These are phyloP conservation scores for Biston betularia DNA, from an alignment of 2,888 invertebrate genomes.

Conservation along the genomic window DNA sequence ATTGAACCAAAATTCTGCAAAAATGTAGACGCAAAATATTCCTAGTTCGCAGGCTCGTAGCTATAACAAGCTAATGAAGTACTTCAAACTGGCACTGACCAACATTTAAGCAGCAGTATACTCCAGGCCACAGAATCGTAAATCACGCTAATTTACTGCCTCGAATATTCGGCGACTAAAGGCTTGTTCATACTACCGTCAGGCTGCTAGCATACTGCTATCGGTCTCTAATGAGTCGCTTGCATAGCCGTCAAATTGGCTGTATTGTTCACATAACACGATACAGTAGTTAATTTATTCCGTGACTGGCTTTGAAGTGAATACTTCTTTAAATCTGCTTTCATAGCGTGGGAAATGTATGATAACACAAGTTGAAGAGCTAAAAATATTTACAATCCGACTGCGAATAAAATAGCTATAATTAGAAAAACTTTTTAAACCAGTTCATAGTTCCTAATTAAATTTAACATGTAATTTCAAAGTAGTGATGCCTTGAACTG, in stretches of 20 bases:
- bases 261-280: constrained; percentile 27
- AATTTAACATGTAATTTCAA: too few species aligned
- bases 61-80: constrained; percentile 18
- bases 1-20: background rate
- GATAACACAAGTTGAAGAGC: too few species aligned
- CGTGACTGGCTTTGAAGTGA: too few species aligned
- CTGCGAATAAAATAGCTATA: too few species aligned
- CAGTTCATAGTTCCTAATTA: too few species aligned
- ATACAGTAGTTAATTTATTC: constrained; percentile 11
- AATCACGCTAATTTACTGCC: constrained; percentile 39
- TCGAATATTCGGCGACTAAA: constrained; percentile 32
- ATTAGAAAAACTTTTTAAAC: too few species aligned
- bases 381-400: too few species aligned
- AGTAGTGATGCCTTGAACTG: too few species aligned
- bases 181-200: constrained; percentile 42
- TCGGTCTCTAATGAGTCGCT: constrained; percentile 50
- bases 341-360: too few species aligned
- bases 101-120: constrained; percentile 35
- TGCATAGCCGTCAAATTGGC: constrained; percentile 48
- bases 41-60: background rate
- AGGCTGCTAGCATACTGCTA: constrained; percentile 43
- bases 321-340: too few species aligned
- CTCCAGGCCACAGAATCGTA: constrained; percentile 30
- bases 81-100: constrained; percentile 11
- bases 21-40: background rate